Evolutionary conservation across 2,888 invertebrate species (phyloP), one percentile per base, ranked within the genome.

Genomic region (Blera fallax): DNA sequence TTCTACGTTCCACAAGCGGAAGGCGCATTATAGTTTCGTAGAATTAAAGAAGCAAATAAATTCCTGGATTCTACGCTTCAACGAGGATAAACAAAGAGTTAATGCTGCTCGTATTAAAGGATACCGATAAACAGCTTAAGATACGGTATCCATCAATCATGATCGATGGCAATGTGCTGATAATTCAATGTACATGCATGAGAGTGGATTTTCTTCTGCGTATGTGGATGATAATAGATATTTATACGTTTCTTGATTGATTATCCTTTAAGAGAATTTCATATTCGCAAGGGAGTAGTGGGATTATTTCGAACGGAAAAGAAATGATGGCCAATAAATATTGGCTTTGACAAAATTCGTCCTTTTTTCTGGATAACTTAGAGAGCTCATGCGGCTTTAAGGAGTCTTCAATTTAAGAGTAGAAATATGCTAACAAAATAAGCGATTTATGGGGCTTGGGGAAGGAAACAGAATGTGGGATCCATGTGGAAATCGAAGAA

Each of bases 41-140:
- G 34, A 48, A 65, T 65, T 48, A 37, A 52, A 67, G 37, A 21
- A 27, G 24, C 3, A 67, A 50, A 45, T 67, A 21, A 32, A 65
- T 65, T 16, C 18, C 21, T 21, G 16, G 11, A 45, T 45, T 64
- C 18, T 45, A 45, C 34, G 34, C 45, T 58, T 70, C 56, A 58
- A 24, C 16, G 18, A 43, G 10, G 11, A 34, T 11, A 27, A 34
- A 32, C 10, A 37, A 37, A n/a, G 16, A 34, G 34, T 50, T 48
- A 58, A 48, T 58, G 45, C 48, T n/a, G n/a, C n/a, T n/a, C n/a
- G n/a, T 29, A 67, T 67, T 52, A 29, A 67, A 27, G 37, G 40
- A 58, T 58, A 14, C 16, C 8, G 18, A 60, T 50, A 50, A n/a
- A n/a, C n/a, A 40, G 40, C 37, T 37, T 58, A n/a, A 73, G 60